Percentiles rank a stretch among this genome's conserved stretches.
These are phyloP conservation scores for Aphyosemion australe DNA, from an alignment of 2,113 vertebrate species.

Conservation along the genomic window DNA sequence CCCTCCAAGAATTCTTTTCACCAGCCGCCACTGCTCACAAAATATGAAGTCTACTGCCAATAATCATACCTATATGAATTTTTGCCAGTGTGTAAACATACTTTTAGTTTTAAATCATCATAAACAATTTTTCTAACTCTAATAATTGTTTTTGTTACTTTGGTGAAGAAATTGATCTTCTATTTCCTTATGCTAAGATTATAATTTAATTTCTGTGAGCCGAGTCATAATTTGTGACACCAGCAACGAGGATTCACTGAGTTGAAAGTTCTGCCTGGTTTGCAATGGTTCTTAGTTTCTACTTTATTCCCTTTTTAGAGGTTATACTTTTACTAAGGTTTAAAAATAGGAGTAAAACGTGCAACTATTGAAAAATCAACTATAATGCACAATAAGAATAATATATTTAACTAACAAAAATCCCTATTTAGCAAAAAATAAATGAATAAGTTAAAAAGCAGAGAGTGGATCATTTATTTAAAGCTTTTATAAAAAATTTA, in stretches of 20 bases:
- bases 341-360: neutral
- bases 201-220: slow-evolving; percentile 33
- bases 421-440: neutral
- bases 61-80: neutral
- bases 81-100: neutral
- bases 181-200: slow-evolving; percentile 14
- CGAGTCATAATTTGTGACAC: slow-evolving; percentile 66
- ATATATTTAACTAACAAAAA: neutral
- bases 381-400: neutral
- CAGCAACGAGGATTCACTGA: slow-evolving; percentile 65
- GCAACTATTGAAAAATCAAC: neutral
- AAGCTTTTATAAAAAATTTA: too few species aligned
- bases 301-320: neutral
- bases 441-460: neutral
- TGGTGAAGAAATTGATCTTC: slow-evolving; percentile 3
- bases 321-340: neutral
- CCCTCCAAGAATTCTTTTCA: too few species aligned
- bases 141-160: neutral
- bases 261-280: slow-evolving; percentile 75
- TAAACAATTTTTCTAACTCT: neutral
- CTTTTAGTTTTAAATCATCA: too few species aligned
- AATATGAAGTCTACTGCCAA: too few species aligned
- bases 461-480: too few species aligned
- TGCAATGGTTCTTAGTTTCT: slow-evolving; percentile 29
- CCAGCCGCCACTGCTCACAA: too few species aligned